Evolutionary conservation across 2,888 invertebrate genomes (phyloP).

Genomic region (Perizoma flavofasciatum): DNA sequence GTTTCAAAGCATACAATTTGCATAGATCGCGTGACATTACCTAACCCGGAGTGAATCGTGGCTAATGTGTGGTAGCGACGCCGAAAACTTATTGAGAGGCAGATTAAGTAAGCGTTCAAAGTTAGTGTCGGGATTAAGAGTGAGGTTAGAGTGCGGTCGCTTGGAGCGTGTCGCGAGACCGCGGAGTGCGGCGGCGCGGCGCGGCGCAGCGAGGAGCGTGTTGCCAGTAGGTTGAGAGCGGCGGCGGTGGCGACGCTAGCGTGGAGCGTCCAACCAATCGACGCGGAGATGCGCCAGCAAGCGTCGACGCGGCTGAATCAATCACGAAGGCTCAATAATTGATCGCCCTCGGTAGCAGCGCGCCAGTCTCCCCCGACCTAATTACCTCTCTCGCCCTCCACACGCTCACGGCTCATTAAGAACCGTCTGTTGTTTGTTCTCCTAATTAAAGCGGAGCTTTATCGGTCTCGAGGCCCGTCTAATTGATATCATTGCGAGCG

Average conservation of each 20-base stretch:
- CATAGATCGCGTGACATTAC: conserved; percentile 1
- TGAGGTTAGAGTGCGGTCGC: conserved; percentile 43
- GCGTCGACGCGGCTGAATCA: conserved; percentile 61
- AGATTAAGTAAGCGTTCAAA: conserved; percentile 42
- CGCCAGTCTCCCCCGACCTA: conserved; percentile 68
- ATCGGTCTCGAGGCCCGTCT: conserved; percentile 77
- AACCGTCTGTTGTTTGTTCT: conserved; percentile 82
- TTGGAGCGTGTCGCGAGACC: conserved; percentile 26
- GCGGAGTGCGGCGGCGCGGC: conserved; percentile 30
- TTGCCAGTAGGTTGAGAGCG: conserved; percentile 19
- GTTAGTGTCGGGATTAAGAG: conserved; percentile 52
- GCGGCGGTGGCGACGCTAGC: conserved; percentile 33
- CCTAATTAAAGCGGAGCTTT: conserved; percentile 83
- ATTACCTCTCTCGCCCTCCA: conserved; percentile 77
- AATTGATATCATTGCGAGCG: conserved; percentile 82
- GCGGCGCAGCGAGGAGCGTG: conserved; percentile 26
- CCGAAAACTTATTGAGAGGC: conserved; percentile 29
- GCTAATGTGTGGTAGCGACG: conserved; percentile 23
- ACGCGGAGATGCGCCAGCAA: conserved; percentile 24
- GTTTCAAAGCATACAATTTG: conserved; percentile 5
- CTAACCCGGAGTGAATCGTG: conserved; percentile 11
- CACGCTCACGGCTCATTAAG: conserved; percentile 80
- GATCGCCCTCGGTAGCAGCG: conserved; percentile 62
- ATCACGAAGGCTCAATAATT: conserved; percentile 77
- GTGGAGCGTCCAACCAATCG: conserved; percentile 16